phyloP scores from a whole-genome alignment of 2,113 vertebrate species.

The Periophthalmus modestus region DNA sequence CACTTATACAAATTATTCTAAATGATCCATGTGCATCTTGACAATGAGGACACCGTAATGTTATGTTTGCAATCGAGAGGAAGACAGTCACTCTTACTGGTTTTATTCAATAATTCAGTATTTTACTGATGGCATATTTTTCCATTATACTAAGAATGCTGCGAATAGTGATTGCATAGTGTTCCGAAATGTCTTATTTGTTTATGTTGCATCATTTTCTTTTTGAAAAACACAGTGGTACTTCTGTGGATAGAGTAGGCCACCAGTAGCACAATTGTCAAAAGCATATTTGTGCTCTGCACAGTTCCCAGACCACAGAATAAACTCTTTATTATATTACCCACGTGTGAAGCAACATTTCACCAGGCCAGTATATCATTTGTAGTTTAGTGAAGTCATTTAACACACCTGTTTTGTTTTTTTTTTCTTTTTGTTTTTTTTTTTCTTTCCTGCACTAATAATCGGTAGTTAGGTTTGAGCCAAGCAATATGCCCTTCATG shows the following conservation, averaged over 20 bases:
- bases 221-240: constrained; percentile 10
- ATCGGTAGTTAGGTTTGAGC: constrained; percentile 43
- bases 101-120: constrained; percentile 18
- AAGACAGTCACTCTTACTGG: constrained; percentile 18
- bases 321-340: constrained; percentile 25
- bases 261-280: constrained; percentile 19
- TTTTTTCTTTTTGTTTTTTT: constrained; percentile 14
- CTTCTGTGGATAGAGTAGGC: constrained; percentile 12
- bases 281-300: constrained; percentile 27
- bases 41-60: constrained; percentile 21
- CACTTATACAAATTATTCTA: constrained; percentile 9
- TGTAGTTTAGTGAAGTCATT: constrained; percentile 33
- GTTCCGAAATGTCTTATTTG: constrained; percentile 17
- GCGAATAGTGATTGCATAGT: constrained; percentile 14
- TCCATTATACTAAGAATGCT: constrained; percentile 18
- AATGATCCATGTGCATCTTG: constrained; percentile 34
- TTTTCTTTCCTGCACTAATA: constrained; percentile 34
- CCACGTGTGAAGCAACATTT: constrained; percentile 28
- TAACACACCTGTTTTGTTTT: constrained; percentile 22
- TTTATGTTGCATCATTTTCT: constrained; percentile 29
- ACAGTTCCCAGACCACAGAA: constrained; percentile 27
- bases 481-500: constrained; percentile 56
- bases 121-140: constrained; percentile 20
- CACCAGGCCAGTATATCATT: constrained; percentile 36
- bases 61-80: constrained; percentile 11